Percentiles rank a stretch among this genome's conserved stretches.
Evolutionary conservation across 2,888 invertebrate genomes (phyloP).

Genomic region (Teleiodes luculella): DNA sequence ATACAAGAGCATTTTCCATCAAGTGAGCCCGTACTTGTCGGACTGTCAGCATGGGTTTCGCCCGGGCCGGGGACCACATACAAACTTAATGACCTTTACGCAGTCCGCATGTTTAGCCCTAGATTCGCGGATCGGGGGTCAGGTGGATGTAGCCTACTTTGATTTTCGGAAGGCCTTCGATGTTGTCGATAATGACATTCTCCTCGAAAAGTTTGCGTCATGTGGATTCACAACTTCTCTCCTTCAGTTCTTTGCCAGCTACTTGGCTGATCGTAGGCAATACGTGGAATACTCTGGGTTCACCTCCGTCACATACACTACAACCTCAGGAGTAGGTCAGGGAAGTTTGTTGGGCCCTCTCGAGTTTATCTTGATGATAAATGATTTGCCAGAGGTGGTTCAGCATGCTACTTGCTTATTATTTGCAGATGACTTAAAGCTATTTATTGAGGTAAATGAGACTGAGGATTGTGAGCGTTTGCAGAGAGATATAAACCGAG

Average conservation of each 20-base stretch:
- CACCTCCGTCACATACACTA: conserved; percentile 12
- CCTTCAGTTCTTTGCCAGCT: conserved; percentile 13
- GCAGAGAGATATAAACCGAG: conserved; percentile 10
- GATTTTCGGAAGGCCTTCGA: conserved; percentile 2
- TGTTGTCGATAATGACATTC: not conserved
- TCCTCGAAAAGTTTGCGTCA: conserved; percentile 1
- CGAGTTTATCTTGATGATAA: conserved; percentile 13
- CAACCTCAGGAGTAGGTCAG: conserved; percentile 16
- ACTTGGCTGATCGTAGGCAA: conserved; percentile 10
- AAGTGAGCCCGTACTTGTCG: conserved; percentile 5
- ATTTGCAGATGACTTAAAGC: not conserved
- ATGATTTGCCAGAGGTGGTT: conserved; percentile 9
- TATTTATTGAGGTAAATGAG: not conserved
- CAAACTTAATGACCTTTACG: conserved; percentile 11
- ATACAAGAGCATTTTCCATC: not conserved
- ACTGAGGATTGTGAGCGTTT: conserved; percentile 1
- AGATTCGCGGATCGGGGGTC: not conserved
- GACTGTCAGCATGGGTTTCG: conserved; percentile 18
- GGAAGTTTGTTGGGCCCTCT: conserved; percentile 17
- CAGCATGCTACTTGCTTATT: not conserved
- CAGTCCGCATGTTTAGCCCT: not conserved
- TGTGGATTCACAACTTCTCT: conserved; percentile 4
- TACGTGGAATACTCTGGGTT: conserved; percentile 12
- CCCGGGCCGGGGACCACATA: conserved; percentile 4
- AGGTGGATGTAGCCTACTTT: conserved; percentile 10